Evolutionary conservation across 2,888 invertebrate species (phyloP).

Genomic region (Dicyrtomina minuta): DNA sequence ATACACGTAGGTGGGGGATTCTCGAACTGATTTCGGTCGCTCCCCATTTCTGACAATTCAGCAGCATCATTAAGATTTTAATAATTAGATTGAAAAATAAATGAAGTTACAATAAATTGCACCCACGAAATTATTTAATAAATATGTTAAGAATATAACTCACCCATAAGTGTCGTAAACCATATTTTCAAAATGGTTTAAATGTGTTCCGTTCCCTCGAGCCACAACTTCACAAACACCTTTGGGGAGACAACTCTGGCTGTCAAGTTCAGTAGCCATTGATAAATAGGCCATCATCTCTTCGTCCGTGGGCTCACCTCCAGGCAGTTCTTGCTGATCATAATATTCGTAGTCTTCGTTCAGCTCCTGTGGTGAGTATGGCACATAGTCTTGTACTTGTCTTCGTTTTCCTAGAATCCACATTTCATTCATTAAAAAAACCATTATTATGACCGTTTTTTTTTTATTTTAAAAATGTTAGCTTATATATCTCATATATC

Average conservation of each 20-base stretch:
- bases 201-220: constrained; percentile 44
- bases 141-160: neutral
- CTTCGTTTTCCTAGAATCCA: constrained; percentile 13
- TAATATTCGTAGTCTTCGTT: constrained; percentile 26
- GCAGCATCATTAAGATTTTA: no score
- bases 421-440: neutral
- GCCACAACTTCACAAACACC: constrained; percentile 51
- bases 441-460: neutral
- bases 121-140: neutral
- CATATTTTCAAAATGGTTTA: constrained; percentile 48
- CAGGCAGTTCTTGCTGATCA: constrained; percentile 37
- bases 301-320: constrained; percentile 45
- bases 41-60: constrained; percentile 22
- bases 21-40: constrained; percentile 32
- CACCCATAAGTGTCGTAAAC: constrained; percentile 29
- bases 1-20: constrained; percentile 44
- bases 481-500: no score
- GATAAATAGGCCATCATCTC: constrained; percentile 48
- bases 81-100: no score
- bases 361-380: constrained; percentile 15
- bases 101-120: no score
- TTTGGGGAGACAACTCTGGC: constrained; percentile 48
- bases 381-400: constrained; percentile 26
- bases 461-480: no score
- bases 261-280: constrained; percentile 49